These are phyloP conservation scores for Poecilia gillii DNA, from an alignment of 2,797 vertebrate genomes.

Conservation along the genomic window DNA sequence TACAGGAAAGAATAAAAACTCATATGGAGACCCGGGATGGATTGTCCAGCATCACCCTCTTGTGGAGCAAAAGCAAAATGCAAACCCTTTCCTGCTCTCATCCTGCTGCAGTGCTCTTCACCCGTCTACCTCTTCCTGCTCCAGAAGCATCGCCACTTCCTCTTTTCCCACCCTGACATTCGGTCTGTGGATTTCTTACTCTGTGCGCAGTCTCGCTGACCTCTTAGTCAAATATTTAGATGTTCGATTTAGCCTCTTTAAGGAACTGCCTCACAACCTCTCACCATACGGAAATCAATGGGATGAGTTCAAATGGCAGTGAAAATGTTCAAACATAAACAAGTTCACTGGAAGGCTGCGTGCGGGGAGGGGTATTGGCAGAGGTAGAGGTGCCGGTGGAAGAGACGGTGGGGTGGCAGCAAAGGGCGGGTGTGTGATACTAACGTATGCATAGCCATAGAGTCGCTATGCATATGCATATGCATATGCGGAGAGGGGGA, in stretches of 20 bases:
- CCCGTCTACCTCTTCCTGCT: slow-evolving; percentile 45
- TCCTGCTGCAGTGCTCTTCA: slow-evolving; percentile 57
- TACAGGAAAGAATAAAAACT: no score
- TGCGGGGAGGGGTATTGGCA: slow-evolving; percentile 63
- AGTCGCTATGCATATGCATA: slow-evolving; percentile 78
- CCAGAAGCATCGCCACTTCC: slow-evolving; percentile 53
- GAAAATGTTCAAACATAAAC: slow-evolving; percentile 78
- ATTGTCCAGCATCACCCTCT: slow-evolving; percentile 98
- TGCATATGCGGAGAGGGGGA: slow-evolving; percentile 72
- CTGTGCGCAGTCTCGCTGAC: slow-evolving; percentile 64
- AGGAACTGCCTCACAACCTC: slow-evolving; percentile 71
- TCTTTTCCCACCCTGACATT: slow-evolving; percentile 14
- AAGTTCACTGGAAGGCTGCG: slow-evolving; percentile 70
- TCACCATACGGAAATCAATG: slow-evolving; percentile 75
- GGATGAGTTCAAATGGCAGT: slow-evolving; percentile 79
- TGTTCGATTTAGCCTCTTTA: slow-evolving; percentile 77
- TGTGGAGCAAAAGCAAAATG: slow-evolving; percentile 84
- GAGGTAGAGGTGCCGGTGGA: slow-evolving; percentile 42
- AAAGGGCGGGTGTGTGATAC: slow-evolving; percentile 50
- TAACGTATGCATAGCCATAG: slow-evolving; percentile 79
- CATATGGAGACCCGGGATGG: slow-evolving; percentile 65
- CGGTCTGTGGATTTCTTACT: slow-evolving; percentile 41
- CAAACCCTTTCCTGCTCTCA: slow-evolving; percentile 32
- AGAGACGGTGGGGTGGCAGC: slow-evolving; percentile 25
- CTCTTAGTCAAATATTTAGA: slow-evolving; percentile 85